Evolutionary conservation across 1,140 invertebrate species (phyloP), one percentile per base, ranked within the genome.

Genomic region (Zaprionus inermis): DNA sequence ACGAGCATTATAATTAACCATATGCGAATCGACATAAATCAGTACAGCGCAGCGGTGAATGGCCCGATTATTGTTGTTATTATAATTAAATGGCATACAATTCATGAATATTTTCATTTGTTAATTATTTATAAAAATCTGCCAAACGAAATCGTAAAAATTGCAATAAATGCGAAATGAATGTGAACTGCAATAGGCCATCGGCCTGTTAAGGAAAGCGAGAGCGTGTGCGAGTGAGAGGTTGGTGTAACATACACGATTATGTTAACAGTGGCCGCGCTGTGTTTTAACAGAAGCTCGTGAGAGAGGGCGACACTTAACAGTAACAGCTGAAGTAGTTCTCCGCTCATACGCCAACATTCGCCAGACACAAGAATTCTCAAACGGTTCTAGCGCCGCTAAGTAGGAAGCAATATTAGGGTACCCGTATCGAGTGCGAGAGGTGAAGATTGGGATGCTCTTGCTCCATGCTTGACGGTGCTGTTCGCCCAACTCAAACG

Each of bases 401-500:
- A 20, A 24, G 5, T 58, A 49, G 52, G 10, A 32, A 34, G 5
- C 10, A 22, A 3, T 5, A 2, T 1, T 10, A 0, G 2, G 2
- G 10, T 0, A 0, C 0, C 0, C 0, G 0, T 0, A 0, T 1
- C 54, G 5, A 5, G 10, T 34, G 80, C 84, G 84, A 71, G 84
- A 84, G 2, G 57, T 88, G 84, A 88, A 10, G 84, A 88, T 88
- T 89, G 84, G 84, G 84, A 57, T 59, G 38, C 9, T 55, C 84
- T 88, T n/a, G 84, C 80, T 16, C 55, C 7, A 41, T 88, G 84
- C 80, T 72, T 89, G 84, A 88, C 16, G 78, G 84, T 65, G 56
- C 51, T 89, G 84, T 88, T 88, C 78, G 86, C 84, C 84, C 84
- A 88, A 88, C 83, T 54, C 14, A 77, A 57, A 84, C 51, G 84